Evolutionary conservation across 1,140 invertebrate genomes (phyloP), one percentile per base, ranked within the genome.

Genomic region (Drosophila funebris): DNA sequence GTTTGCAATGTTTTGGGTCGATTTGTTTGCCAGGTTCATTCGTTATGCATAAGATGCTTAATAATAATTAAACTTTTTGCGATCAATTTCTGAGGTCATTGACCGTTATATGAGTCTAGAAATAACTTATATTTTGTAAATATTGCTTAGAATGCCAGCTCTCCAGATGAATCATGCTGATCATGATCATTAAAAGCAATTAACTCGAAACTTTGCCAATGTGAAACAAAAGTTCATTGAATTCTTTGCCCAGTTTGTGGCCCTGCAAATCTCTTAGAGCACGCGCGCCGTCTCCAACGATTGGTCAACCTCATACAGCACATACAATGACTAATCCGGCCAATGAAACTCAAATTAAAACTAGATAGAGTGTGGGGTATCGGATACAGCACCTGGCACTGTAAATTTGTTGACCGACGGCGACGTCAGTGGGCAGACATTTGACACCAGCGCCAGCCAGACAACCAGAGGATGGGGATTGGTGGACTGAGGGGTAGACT

Each of bases 311-410:
- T 83, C 80, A 83, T 72, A 53, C 73, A 64, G 53, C 9, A 56
- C 54, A 31, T 20, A 37, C 66, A 64, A 77, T 84, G 77, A 85
- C 78, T 85, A 77, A 84, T 64, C 81, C 22, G 31, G 43, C 56
- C 41, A 85, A 77, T 85, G 63, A 67, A 85, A 77, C 76, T 74
- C 73, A 66, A 85, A 87, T 87, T 81, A 70, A 69, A 81, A 56
- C 64, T 66, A 64, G 67, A 22, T 61, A 39, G 22, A 14, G 41
- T 36, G 20, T 8, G 24, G 37, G 33, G 29, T 18, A 29, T 1
- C 7, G 14, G 20, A 39, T 22, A 54, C 31, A 13, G 29, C 70
- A 77, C 60, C 78, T 78, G 72, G 37, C 60, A 73, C 24, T 56
- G 66, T 57, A 48, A 18, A 36, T 14, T 48, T 48, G 44, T 48